These are phyloP conservation scores for Tympanoctomys barrerae DNA, from an alignment of 2,797 vertebrate genomes.

Conservation along the genomic window DNA sequence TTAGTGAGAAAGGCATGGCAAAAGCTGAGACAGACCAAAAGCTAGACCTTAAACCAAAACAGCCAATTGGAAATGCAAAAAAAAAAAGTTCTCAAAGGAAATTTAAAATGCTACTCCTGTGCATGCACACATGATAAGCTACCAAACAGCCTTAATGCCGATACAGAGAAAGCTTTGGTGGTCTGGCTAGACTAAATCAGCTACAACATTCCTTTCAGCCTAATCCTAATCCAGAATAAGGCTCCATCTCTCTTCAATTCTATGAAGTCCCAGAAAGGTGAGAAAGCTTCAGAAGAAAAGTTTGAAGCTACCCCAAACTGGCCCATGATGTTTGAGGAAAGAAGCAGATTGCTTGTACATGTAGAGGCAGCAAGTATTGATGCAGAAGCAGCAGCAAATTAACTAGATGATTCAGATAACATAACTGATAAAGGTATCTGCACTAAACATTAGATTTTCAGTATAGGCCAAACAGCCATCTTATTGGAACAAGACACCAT, in stretches of 20 bases:
- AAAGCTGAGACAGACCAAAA: background rate
- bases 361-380: background rate
- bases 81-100: background rate
- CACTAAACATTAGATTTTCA: background rate
- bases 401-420: background rate
- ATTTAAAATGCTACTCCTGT: background rate
- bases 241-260: background rate
- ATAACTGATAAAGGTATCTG: background rate
- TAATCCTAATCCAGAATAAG: background rate
- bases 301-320: background rate
- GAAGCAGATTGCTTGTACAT: background rate
- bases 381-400: background rate
- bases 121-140: background rate
- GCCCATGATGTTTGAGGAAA: background rate
- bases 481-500: background rate
- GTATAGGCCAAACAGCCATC: background rate
- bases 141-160: background rate
- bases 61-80: background rate
- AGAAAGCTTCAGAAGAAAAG: background rate
- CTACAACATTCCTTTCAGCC: background rate
- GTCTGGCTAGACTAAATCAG: background rate
- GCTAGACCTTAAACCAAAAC: background rate
- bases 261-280: background rate
- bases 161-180: background rate
- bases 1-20: background rate